These are phyloP conservation scores for Drosophila funebris DNA, from an alignment of 1,140 invertebrate species.

Conservation along the genomic window DNA sequence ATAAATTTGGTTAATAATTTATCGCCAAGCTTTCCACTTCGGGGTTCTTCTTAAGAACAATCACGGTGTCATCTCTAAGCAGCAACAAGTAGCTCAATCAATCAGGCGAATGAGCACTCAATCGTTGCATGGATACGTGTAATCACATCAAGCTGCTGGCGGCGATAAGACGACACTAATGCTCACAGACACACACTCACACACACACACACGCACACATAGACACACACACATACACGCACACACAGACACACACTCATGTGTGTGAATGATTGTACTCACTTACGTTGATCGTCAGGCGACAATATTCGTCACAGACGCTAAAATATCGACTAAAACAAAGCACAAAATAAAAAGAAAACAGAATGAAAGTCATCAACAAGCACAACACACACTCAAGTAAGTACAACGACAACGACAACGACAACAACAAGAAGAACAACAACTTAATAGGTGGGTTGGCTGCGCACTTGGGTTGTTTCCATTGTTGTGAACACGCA, in stretches of 20 bases:
- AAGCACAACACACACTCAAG: slow-evolving; percentile 60
- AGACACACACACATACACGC: neutral
- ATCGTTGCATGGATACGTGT: slow-evolving; percentile 62
- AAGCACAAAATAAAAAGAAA: no score
- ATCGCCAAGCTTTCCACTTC: no score
- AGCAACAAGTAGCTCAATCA: slow-evolving; percentile 20
- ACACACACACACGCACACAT: neutral
- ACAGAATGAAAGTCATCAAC: no score
- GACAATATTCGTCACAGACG: slow-evolving; percentile 32
- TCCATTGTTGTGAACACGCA: slow-evolving; percentile 57
- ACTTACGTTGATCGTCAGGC: slow-evolving; percentile 20
- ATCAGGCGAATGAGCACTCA: slow-evolving; percentile 42
- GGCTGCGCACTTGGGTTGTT: slow-evolving; percentile 58
- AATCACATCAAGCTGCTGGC: slow-evolving; percentile 43
- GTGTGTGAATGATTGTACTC: neutral
- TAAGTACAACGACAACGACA: slow-evolving; percentile 50
- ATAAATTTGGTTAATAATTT: no score
- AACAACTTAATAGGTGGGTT: slow-evolving; percentile 3
- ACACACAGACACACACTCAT: neutral
- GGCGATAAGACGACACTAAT: slow-evolving; percentile 35
- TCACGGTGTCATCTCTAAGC: slow-evolving; percentile 8
- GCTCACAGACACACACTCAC: no score
- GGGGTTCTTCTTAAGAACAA: no score
- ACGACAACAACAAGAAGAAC: slow-evolving; percentile 9
- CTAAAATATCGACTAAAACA: slow-evolving; percentile 50